phyloP scores from a whole-genome alignment of 2,113 vertebrate genomes.

The Spermophilus dauricus region DNA sequence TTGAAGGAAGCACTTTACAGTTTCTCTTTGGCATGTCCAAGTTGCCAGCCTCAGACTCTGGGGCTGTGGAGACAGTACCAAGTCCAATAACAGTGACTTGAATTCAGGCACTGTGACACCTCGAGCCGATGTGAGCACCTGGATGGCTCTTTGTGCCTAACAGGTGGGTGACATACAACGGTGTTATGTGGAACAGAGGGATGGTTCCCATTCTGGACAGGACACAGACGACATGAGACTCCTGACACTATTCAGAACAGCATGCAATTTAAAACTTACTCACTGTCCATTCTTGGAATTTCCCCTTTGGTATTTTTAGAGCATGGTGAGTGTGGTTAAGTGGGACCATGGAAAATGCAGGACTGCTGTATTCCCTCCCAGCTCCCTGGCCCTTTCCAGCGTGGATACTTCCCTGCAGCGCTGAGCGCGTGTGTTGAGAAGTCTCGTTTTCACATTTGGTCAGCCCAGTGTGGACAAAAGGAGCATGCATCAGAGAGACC shows the following conservation, averaged over 20 bases:
- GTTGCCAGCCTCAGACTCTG: background rate
- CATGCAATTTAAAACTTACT: background rate
- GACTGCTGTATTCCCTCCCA: background rate
- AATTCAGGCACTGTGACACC: background rate
- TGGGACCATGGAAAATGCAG: background rate
- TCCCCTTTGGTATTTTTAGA: background rate
- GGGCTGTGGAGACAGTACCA: background rate
- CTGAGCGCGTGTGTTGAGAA: background rate
- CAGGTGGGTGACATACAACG: background rate
- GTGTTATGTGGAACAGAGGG: background rate
- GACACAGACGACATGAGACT: background rate
- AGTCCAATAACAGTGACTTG: background rate
- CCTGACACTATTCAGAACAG: background rate
- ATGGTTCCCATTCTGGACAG: too few species aligned
- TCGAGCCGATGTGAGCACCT: accelerated
- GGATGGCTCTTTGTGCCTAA: too few species aligned
- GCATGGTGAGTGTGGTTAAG: background rate
- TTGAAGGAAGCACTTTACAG: background rate
- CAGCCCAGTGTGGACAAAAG: background rate
- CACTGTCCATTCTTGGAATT: background rate
- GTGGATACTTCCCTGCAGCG: background rate
- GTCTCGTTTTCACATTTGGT: background rate
- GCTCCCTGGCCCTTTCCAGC: too few species aligned
- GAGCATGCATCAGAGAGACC: background rate
- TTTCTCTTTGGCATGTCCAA: background rate